Base-by-base conservation (phyloP, 2,888 invertebrate genomes). In the Amiota communis region DNA sequence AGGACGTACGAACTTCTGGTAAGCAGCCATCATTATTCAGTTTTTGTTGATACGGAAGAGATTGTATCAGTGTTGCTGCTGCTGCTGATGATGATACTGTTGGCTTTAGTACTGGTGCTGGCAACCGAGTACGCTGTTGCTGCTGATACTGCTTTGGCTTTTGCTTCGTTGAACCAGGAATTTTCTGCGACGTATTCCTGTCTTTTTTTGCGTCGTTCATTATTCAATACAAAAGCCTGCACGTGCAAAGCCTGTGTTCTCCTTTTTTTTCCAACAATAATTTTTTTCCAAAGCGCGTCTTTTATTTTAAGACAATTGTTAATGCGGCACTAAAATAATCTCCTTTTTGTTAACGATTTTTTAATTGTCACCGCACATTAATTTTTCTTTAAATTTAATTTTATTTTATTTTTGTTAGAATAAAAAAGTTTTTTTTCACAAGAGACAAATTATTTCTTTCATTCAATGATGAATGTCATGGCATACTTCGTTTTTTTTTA, bases 201-300 rank as follows among this genome's bases (percentile, higher is more conserved):
- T 70, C 76, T 77, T 87, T 88, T 80, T 86, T 88, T 81, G 86
- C 80, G 81, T 87, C 87, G 87, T 88, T 85, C 87, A 87, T 87
- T 79, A 87, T 87, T 87, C 78, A 77, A 75, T 61, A 23, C 46
- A 69, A 63, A 73, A 23, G 23, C 23, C 68, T 46, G 74, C 72
- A 73, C 67, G 17, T 73, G 47, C 71, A 64, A 63, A 72, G 53
- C 51, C 49, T 51, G 23, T 48, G 4, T 36, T 6, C 36, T 0
- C 36, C 17, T 47, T 17, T 65, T 20, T 8, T 17, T 59, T 59
- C 15, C n/a, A n/a, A n/a, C n/a, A n/a, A n/a, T n/a, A n/a, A n/a
- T n/a, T n/a, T n/a, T n/a, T n/a, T n/a, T n/a, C n/a, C n/a, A n/a
- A n/a, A n/a, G n/a, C n/a, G n/a, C n/a, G n/a, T n/a, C n/a, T n/a